Evolutionary conservation across 1,140 invertebrate species (phyloP).

Genomic region (Pectinophora gossypiella): DNA sequence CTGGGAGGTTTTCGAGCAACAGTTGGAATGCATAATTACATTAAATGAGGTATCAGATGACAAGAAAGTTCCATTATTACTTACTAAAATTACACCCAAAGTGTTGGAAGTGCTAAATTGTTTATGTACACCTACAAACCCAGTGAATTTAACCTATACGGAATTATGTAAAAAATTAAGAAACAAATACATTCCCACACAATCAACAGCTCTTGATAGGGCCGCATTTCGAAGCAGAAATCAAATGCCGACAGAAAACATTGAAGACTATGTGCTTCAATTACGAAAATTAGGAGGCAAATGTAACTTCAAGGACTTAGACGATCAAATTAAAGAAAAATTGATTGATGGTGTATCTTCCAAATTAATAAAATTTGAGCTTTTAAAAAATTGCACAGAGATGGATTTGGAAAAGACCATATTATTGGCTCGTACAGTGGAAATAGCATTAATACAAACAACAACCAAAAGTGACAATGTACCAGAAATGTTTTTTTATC

Average conservation of each 20-base stretch:
- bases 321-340: too few species aligned
- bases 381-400: neutral
- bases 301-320: too few species aligned
- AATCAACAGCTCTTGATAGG: neutral
- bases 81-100: neutral
- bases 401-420: neutral
- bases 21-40: neutral
- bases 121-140: neutral
- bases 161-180: neutral
- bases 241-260: neutral
- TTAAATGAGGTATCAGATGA: constrained; percentile 2
- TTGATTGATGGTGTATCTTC: neutral
- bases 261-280: neutral
- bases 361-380: constrained; percentile 2
- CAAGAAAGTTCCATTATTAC: neutral
- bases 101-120: neutral
- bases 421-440: neutral
- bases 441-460: neutral
- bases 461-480: neutral
- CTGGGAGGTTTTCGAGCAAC: constrained; percentile 1
- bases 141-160: neutral
- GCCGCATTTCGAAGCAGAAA: neutral
- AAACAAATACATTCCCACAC: too few species aligned
- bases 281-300: too few species aligned
- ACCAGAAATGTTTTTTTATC: neutral